These are phyloP conservation scores for Kryptolebias ocellatus DNA, from an alignment of 2,797 vertebrate genomes.

Conservation along the genomic window DNA sequence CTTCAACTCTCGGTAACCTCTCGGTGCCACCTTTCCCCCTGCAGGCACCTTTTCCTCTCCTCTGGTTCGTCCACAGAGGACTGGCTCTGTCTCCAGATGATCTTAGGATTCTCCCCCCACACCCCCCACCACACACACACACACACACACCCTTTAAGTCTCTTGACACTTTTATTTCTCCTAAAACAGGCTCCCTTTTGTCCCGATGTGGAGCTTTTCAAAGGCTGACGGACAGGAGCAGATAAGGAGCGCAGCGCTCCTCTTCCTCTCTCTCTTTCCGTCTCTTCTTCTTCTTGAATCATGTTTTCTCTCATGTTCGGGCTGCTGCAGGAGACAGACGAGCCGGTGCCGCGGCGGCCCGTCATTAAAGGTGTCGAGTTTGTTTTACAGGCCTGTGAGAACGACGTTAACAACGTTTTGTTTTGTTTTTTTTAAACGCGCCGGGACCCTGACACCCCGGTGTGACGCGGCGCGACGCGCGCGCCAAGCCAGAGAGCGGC, in stretches of 20 bases:
- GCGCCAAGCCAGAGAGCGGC: conserved; percentile 20
- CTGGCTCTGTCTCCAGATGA: conserved; percentile 69
- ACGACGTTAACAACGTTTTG: conserved; percentile 66
- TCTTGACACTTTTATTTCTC: conserved; percentile 73
- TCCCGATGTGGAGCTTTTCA: conserved; percentile 56
- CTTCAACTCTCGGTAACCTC: conserved; percentile 84
- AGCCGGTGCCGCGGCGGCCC: conserved; percentile 51
- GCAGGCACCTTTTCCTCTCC: conserved; percentile 65
- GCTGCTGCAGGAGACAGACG: conserved; percentile 33
- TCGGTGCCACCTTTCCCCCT: conserved; percentile 54
- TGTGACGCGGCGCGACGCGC: conserved; percentile 55
- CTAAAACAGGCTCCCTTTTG: conserved; percentile 76
- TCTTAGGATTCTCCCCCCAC: conserved; percentile 58
- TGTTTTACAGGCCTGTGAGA: conserved; percentile 77
- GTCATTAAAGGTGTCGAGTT: conserved; percentile 74
- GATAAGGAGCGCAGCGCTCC: conserved; percentile 41
- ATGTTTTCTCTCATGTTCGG: not conserved
- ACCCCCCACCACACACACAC: conserved; percentile 2
- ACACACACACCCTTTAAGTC: conserved; percentile 53
- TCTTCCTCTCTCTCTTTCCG: not conserved
- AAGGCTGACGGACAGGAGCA: conserved; percentile 38
- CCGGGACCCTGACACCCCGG: conserved; percentile 65
- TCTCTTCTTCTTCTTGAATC: not conserved
- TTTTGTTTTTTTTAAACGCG: conserved; percentile 54
- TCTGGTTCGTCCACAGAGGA: conserved; percentile 48